These are phyloP conservation scores for Graphium colonna DNA, from an alignment of 2,888 invertebrate genomes.

Conservation along the genomic window DNA sequence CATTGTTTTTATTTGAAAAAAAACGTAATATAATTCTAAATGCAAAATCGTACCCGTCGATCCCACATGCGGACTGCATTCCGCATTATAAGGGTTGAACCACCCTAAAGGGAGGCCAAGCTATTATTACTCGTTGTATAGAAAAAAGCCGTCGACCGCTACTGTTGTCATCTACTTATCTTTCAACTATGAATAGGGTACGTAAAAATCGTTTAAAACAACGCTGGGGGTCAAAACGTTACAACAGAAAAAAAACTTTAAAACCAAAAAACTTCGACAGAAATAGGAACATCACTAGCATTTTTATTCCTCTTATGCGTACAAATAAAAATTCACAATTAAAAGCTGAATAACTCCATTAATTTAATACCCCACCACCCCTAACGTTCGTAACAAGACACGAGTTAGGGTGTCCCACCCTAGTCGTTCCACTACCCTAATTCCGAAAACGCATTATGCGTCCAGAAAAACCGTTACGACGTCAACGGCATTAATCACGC, in stretches of 20 bases:
- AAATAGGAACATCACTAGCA: too few species aligned
- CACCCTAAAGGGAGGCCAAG: slow-evolving; percentile 62
- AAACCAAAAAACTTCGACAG: too few species aligned
- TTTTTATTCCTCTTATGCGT: too few species aligned
- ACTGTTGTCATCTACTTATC: slow-evolving; percentile 57
- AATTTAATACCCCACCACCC: background rate
- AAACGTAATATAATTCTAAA: background rate
- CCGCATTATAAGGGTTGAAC: slow-evolving; percentile 67
- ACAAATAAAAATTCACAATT: too few species aligned
- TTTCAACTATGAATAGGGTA: slow-evolving; percentile 46
- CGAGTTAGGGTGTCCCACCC: slow-evolving; percentile 66
- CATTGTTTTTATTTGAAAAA: background rate
- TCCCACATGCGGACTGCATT: slow-evolving; percentile 67
- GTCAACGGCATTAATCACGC: slow-evolving; percentile 58
- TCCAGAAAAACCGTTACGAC: slow-evolving; percentile 74
- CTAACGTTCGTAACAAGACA: background rate
- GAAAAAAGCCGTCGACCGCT: slow-evolving; percentile 49
- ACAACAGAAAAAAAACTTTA: too few species aligned
- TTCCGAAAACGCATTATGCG: slow-evolving; percentile 62
- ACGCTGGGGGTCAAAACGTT: slow-evolving; percentile 58
- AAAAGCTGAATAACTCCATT: background rate
- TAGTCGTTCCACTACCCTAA: slow-evolving; percentile 66
- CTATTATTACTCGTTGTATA: slow-evolving; percentile 66
- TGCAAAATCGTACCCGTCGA: slow-evolving; percentile 38
- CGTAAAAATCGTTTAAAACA: slow-evolving; percentile 56